Base-by-base conservation (phyloP, 2,113 vertebrate species). In the Ophiodon elongatus region DNA sequence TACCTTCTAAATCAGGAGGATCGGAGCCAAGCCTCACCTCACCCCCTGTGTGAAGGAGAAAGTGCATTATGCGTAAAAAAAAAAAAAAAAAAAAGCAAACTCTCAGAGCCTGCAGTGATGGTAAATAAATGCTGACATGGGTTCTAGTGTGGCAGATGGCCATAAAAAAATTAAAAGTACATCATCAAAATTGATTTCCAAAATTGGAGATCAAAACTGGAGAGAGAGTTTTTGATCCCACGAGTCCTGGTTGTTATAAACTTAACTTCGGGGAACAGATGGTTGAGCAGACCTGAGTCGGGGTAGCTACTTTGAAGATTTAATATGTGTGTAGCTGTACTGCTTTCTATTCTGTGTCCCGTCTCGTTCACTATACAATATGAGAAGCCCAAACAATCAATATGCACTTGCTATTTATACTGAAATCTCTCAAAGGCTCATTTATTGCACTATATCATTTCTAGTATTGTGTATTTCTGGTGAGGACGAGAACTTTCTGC, bases 1-100 rank as follows among this genome's bases (percentile, higher is more conserved):
- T 92, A 91, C 83, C 74, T 90, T 67, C 31, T 47, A 69, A 89
- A 89, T 79, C 85, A 70, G 67, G 60, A 84, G 89, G 91, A 90
- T 83, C 60, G 0, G 54, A 74, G 89, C 91, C 82, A 83, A 81
- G 68, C 63, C 60, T 85, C 72, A 23, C 73, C 83, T 85, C 52
- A 68, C 76, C 10, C 10, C 10, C 54, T 4, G 25, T 17, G 47
- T 60, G 78, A 57, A 69, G 73, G 74, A 89, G 67, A 74, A 62
- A 39, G 69, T 68, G 69, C 52, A 35, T 84, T 89, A 41, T 79
- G 83, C 75, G 65, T 76, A 25, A 83, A 87, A 85, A 45, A 43
- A 8, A 4, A 9, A 39, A n/a, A 8, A 39, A 39, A 4, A 14
- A 15, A 45, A 86, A 88, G 73, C 66, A 29, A 68, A 73, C 76